Conservation (phyloP, 2,888 invertebrate species). For the Sicus ferrugineus region DNA sequence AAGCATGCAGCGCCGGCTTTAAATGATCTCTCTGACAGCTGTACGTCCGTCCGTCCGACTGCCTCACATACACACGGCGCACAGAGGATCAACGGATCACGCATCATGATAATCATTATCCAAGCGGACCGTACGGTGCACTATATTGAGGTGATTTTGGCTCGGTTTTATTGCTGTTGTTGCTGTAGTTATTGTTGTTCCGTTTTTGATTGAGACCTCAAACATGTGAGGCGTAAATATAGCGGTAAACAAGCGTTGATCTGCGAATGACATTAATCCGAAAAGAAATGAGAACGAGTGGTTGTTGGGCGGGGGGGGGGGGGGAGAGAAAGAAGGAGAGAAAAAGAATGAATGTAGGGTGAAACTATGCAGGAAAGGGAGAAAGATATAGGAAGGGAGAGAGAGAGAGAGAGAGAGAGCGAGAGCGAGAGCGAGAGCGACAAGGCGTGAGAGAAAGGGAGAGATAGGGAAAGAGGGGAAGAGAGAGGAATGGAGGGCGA, state of each 20-base stretch:
- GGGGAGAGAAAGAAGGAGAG: not conserved
- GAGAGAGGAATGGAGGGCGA: too few relatives aligned
- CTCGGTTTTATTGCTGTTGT: constrained; percentile 17
- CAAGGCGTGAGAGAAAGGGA: too few relatives aligned
- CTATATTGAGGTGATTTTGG: constrained; percentile 4
- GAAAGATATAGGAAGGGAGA: too few relatives aligned
- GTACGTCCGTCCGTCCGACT: not conserved
- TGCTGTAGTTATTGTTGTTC: constrained; percentile 16
- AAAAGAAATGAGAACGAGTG: constrained; percentile 18
- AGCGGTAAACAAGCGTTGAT: constrained; percentile 52
- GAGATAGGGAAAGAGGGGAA: too few relatives aligned
- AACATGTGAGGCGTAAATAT: constrained; percentile 49
- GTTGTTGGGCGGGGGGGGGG: not conserved
- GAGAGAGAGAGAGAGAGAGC: not conserved
- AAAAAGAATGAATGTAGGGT: not conserved
- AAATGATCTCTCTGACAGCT: not conserved
- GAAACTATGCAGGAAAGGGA: too few relatives aligned
- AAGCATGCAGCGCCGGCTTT: not conserved
- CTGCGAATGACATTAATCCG: constrained; percentile 56
- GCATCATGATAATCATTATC: constrained; percentile 59
- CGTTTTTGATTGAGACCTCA: constrained; percentile 36
- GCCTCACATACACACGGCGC: constrained; percentile 31
- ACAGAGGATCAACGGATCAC: constrained; percentile 60
- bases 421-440: too few relatives aligned
- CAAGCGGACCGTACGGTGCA: not conserved